Evolutionary conservation across 2,888 invertebrate species (phyloP).

Genomic region (Globia sparganii): DNA sequence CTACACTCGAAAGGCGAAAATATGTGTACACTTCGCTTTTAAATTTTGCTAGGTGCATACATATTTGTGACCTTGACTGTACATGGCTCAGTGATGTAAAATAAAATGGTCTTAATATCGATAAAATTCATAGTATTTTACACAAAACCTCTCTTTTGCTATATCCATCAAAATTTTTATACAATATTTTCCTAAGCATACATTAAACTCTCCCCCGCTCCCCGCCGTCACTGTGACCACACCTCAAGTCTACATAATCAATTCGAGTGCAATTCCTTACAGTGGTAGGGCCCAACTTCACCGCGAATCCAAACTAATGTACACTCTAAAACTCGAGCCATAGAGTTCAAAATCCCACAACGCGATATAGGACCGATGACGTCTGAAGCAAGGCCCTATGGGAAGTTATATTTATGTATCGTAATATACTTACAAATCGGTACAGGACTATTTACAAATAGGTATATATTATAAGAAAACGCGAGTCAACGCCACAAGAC

Average conservation of each 20-base stretch:
- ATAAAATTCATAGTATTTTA: not conserved
- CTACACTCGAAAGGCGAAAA: not conserved
- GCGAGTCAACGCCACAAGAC: conserved; percentile 50
- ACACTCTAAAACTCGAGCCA: not conserved
- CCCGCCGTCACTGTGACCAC: conserved; percentile 26
- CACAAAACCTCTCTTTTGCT: not conserved
- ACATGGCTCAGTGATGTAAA: not conserved
- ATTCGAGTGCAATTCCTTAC: conserved; percentile 67
- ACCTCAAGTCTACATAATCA: conserved; percentile 47
- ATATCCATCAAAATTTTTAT: not conserved
- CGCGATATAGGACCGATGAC: not conserved
- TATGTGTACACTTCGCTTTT: not conserved
- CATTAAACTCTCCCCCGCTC: conserved; percentile 1
- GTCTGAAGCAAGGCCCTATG: conserved; percentile 14
- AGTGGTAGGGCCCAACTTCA: conserved; percentile 25
- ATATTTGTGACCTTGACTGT: not conserved
- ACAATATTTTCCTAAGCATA: not conserved
- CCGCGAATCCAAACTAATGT: conserved; percentile 26
- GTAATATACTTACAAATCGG: conserved; percentile 45
- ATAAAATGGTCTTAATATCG: not conserved
- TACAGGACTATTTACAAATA: conserved; percentile 63
- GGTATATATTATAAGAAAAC: conserved; percentile 58
- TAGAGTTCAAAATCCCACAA: conserved; percentile 35
- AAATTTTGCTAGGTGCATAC: not conserved
- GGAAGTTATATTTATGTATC: conserved; percentile 22